Conservation (phyloP, 2,888 invertebrate genomes). For the Lydus trimaculatus region DNA sequence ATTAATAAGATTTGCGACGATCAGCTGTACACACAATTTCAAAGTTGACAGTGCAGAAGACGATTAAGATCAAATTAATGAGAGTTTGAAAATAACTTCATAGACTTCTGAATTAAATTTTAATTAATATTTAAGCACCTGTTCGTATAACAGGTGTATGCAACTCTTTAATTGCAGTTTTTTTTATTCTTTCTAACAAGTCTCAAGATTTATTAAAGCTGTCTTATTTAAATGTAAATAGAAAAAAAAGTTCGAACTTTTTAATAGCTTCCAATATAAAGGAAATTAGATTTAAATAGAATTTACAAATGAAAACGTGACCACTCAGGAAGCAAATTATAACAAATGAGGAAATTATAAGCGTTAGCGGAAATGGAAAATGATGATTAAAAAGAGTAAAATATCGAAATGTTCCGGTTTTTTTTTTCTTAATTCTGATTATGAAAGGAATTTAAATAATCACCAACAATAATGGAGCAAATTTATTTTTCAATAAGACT, state of each 20-base stretch:
- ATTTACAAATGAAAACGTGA: not conserved
- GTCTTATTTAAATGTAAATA: too few relatives aligned
- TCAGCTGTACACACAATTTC: not conserved
- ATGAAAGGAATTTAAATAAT: too few relatives aligned
- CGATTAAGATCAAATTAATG: not conserved
- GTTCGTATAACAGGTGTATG: not conserved
- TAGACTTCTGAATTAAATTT: not conserved
- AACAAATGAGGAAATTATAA: not conserved
- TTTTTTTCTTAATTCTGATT: too few relatives aligned
- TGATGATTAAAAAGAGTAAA: not conserved
- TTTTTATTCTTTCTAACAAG: not conserved
- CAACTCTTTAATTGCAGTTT: too few relatives aligned
- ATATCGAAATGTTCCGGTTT: too few relatives aligned
- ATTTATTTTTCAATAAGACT: too few relatives aligned
- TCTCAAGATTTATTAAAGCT: not conserved
- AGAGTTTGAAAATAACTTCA: not conserved
- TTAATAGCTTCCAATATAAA: not conserved
- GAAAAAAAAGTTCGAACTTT: too few relatives aligned
- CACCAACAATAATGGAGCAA: too few relatives aligned
- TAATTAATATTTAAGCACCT: not conserved
- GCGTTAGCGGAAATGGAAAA: not conserved
- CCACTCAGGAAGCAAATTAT: not conserved
- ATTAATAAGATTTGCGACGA: too few relatives aligned
- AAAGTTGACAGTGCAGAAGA: not conserved
- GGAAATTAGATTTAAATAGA: too few relatives aligned